Conservation (phyloP, 2,888 invertebrate genomes). For the Noctua janthina region DNA sequence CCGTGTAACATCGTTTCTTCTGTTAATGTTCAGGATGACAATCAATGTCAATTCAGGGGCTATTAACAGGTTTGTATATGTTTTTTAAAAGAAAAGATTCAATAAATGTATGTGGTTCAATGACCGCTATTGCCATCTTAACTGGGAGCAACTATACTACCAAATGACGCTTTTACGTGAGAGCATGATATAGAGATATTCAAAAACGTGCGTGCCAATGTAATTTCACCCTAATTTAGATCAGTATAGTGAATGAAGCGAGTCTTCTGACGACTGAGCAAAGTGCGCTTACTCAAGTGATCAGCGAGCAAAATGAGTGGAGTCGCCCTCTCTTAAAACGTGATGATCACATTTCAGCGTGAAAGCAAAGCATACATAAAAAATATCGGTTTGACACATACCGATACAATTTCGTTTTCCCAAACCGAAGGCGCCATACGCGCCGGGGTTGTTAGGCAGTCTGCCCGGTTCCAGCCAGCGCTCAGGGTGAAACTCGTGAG, state of each 20-base stretch:
- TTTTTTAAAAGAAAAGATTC: too few relatives aligned
- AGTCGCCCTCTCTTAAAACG: background rate
- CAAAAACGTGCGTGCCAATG: background rate
- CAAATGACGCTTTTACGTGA: background rate
- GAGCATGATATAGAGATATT: background rate
- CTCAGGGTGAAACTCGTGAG: slow-evolving; percentile 77
- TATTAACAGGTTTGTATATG: too few relatives aligned
- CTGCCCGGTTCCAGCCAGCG: slow-evolving; percentile 75
- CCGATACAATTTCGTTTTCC: slow-evolving; percentile 76
- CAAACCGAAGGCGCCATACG: slow-evolving; percentile 77
- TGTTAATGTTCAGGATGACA: too few relatives aligned
- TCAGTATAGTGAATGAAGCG: too few relatives aligned
- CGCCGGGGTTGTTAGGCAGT: slow-evolving; percentile 62
- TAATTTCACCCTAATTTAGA: background rate
- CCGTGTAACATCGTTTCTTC: too few relatives aligned
- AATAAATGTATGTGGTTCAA: too few relatives aligned
- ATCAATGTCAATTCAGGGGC: too few relatives aligned
- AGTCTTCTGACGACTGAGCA: background rate
- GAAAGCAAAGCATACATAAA: background rate
- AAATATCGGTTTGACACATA: slow-evolving; percentile 36
- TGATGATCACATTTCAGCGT: too few relatives aligned
- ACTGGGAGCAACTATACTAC: background rate
- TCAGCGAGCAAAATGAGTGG: background rate
- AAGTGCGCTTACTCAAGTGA: background rate
- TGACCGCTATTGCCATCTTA: too few relatives aligned